These are phyloP conservation scores for Nyctalus aviator DNA, from an alignment of 2,797 vertebrate species.

Conservation along the genomic window DNA sequence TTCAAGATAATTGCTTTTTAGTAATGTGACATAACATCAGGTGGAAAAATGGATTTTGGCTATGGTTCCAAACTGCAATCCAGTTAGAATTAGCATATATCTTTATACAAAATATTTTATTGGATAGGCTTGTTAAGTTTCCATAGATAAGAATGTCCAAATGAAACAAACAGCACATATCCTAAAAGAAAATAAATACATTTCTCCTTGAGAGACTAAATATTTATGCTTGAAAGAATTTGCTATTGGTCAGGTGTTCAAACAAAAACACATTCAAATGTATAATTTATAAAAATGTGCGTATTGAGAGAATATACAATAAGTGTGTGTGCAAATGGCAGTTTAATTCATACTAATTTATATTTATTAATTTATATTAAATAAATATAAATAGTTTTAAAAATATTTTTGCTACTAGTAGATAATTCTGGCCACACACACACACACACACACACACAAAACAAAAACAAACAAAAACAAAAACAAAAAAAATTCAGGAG, in stretches of 20 bases:
- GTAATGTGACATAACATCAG: constrained; percentile 23
- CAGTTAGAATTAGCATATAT: constrained; percentile 41
- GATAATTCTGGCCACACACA: background rate
- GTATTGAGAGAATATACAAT: constrained; percentile 37
- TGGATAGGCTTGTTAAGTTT: constrained; percentile 52
- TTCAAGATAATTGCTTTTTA: constrained; percentile 48
- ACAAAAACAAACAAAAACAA: no score
- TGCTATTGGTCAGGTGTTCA: constrained; percentile 43
- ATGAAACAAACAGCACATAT: constrained; percentile 29
- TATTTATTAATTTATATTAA: constrained; percentile 23
- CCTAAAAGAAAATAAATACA: constrained; percentile 56
- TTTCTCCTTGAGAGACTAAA: constrained; percentile 72
- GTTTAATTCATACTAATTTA: background rate
- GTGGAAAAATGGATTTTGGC: constrained; percentile 53
- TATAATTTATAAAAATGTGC: constrained; percentile 51
- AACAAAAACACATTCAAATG: constrained; percentile 65
- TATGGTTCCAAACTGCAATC: background rate
- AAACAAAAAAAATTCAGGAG: background rate
- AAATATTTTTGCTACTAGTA: constrained; percentile 24
- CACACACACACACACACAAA: no score
- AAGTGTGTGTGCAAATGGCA: constrained; percentile 3
- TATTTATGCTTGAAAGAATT: constrained; percentile 70
- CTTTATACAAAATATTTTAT: constrained; percentile 44
- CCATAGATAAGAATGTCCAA: constrained; percentile 54
- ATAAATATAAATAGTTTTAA: constrained; percentile 9